phyloP scores from a whole-genome alignment of 2,797 vertebrate species.

The Bradypodion pumilum region DNA sequence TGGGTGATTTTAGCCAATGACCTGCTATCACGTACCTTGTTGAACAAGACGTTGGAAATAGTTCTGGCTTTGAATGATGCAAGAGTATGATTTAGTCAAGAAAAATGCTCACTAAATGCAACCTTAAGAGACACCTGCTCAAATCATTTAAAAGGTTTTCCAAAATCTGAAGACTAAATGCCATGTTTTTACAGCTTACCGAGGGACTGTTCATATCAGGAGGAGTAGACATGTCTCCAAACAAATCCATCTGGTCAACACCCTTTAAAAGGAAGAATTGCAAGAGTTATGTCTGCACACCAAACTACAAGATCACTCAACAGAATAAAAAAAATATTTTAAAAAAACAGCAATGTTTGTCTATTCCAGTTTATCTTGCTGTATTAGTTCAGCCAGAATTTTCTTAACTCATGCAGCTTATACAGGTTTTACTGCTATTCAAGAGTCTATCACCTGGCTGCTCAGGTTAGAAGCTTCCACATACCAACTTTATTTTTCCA shows the following conservation, averaged over 20 bases:
- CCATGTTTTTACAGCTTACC: constrained; percentile 80
- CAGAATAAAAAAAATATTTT: background rate
- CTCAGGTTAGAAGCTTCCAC: constrained; percentile 44
- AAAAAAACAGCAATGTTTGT: background rate
- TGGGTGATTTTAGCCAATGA: background rate
- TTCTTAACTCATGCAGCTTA: background rate
- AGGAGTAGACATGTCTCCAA: constrained; percentile 97
- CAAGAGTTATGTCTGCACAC: constrained; percentile 27
- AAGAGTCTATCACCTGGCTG: background rate
- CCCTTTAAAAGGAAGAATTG: constrained; percentile 78
- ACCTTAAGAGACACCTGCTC: background rate
- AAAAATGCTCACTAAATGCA: background rate
- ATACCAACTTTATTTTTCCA: constrained; percentile 78
- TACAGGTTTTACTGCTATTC: background rate
- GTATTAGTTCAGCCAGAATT: background rate
- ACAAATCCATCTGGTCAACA: constrained; percentile 90
- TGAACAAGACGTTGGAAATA: background rate
- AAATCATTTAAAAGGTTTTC: background rate
- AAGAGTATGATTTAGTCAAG: background rate
- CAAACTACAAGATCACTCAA: background rate
- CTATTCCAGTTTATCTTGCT: background rate
- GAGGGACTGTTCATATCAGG: constrained; percentile 88
- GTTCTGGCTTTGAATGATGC: background rate
- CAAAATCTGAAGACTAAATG: background rate
- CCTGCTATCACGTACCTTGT: background rate